These are phyloP conservation scores for Uria lomvia DNA, from an alignment of 2,113 vertebrate species.

Conservation along the genomic window DNA sequence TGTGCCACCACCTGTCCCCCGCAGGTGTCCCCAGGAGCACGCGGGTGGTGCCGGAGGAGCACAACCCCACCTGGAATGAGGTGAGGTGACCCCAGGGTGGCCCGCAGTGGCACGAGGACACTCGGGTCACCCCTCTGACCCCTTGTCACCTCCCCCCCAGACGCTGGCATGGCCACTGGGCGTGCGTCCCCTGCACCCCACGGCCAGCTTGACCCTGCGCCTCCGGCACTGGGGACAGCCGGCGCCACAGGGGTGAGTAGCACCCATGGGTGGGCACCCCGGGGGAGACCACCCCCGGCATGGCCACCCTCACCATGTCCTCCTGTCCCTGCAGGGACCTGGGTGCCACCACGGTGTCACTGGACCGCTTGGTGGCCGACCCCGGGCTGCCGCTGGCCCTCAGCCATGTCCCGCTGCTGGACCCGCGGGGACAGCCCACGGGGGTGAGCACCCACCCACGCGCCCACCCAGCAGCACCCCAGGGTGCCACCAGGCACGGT, in stretches of 20 bases:
- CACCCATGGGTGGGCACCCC: background rate
- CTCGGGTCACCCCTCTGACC: background rate
- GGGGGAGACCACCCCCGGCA: rapidly evolving
- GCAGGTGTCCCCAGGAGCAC: slow-evolving; percentile 3
- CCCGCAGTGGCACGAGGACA: rapidly evolving
- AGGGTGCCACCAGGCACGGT: background rate
- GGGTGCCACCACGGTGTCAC: background rate
- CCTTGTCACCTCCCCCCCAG: background rate
- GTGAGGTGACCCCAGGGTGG: background rate
- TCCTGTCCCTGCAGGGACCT: background rate
- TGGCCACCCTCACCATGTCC: background rate
- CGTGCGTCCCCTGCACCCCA: background rate
- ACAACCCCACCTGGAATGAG: background rate
- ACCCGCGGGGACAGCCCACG: background rate
- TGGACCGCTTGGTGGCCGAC: background rate
- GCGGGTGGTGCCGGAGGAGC: background rate
- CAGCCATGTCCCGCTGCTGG: background rate
- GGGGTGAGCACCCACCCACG: background rate
- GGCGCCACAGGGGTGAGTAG: background rate
- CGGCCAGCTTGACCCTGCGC: background rate
- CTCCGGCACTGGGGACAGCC: background rate
- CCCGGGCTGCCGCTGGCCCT: background rate
- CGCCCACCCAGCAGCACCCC: background rate
- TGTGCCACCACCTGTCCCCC: background rate
- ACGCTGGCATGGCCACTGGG: slow-evolving; percentile 18